phyloP scores from a whole-genome alignment of 1,140 invertebrate species.

The Lordiphosa stackelbergi region DNA sequence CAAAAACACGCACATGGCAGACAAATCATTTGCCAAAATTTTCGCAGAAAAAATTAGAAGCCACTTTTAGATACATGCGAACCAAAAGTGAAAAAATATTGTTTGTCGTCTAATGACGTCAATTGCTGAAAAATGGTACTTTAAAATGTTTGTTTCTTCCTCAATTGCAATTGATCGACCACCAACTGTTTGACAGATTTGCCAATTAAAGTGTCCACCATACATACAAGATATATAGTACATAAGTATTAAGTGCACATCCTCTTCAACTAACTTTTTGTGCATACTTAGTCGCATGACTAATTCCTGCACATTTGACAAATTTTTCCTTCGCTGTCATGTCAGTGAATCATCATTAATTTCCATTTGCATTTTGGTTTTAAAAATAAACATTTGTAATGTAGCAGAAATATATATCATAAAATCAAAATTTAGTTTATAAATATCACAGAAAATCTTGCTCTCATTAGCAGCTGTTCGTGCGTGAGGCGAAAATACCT shows the following conservation, averaged over 20 bases:
- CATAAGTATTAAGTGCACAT: slow-evolving; percentile 4
- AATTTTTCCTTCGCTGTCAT: slow-evolving; percentile 12
- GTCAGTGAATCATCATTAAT: slow-evolving; percentile 33
- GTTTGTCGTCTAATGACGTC: slow-evolving; percentile 44
- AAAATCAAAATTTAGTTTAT: background rate
- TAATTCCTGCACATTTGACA: slow-evolving; percentile 32
- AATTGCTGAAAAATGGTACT: slow-evolving; percentile 24
- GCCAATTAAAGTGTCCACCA: slow-evolving; percentile 60
- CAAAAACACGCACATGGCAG: slow-evolving; percentile 5
- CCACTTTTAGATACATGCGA: slow-evolving; percentile 31
- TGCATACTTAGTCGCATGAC: slow-evolving; percentile 19
- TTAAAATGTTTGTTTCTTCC: slow-evolving; percentile 8
- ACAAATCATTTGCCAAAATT: slow-evolving; percentile 15
- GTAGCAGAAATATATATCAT: slow-evolving; percentile 15
- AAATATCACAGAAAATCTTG: slow-evolving; percentile 13
- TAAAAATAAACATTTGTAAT: slow-evolving; percentile 35
- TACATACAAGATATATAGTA: too few relatives aligned
- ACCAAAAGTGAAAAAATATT: slow-evolving; percentile 14
- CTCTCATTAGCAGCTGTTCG: slow-evolving; percentile 34
- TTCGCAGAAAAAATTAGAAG: background rate
- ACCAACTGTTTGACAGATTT: slow-evolving; percentile 60
- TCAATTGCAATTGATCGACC: slow-evolving; percentile 32
- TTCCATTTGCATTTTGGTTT: slow-evolving; percentile 22
- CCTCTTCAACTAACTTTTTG: background rate
- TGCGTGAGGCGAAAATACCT: slow-evolving; percentile 46